phyloP scores from a whole-genome alignment of 2,888 invertebrate species.

The Hemicrepidius hirtus region DNA sequence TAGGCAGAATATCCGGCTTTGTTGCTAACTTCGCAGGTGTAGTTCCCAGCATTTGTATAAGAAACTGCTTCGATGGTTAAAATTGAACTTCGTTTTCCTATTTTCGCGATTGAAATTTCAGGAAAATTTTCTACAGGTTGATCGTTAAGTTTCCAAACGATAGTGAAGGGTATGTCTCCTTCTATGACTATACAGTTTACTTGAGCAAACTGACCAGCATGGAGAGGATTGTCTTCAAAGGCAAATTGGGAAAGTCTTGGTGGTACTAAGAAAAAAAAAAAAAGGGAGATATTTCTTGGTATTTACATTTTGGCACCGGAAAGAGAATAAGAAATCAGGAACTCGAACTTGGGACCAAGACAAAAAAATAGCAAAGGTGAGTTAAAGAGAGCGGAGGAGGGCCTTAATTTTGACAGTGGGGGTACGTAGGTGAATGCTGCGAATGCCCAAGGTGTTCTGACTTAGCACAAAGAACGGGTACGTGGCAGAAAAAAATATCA shows the following conservation, averaged over 20 bases:
- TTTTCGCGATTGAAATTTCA: constrained; percentile 60
- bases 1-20: constrained; percentile 77
- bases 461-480: too few relatives aligned
- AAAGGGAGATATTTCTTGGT: too few relatives aligned
- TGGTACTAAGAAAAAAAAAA: constrained; percentile 24
- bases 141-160: constrained; percentile 76
- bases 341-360: too few relatives aligned
- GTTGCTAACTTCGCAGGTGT: constrained; percentile 82
- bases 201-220: constrained; percentile 72
- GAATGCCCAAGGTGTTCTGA: too few relatives aligned
- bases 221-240: constrained; percentile 81
- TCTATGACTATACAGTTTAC: constrained; percentile 70
- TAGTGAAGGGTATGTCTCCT: constrained; percentile 74
- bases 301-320: too few relatives aligned
- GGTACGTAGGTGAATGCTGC: too few relatives aligned
- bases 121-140: constrained; percentile 64
- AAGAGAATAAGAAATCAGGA: too few relatives aligned
- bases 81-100: constrained; percentile 78
- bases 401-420: too few relatives aligned
- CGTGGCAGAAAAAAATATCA: too few relatives aligned
- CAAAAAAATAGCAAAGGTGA: too few relatives aligned
- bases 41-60: constrained; percentile 81
- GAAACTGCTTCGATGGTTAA: constrained; percentile 82
- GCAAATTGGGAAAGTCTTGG: constrained; percentile 82
- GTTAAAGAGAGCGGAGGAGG: too few relatives aligned